Base-by-base conservation (phyloP, 2,113 vertebrate species). In the Pyxicephalus adspersus region DNA sequence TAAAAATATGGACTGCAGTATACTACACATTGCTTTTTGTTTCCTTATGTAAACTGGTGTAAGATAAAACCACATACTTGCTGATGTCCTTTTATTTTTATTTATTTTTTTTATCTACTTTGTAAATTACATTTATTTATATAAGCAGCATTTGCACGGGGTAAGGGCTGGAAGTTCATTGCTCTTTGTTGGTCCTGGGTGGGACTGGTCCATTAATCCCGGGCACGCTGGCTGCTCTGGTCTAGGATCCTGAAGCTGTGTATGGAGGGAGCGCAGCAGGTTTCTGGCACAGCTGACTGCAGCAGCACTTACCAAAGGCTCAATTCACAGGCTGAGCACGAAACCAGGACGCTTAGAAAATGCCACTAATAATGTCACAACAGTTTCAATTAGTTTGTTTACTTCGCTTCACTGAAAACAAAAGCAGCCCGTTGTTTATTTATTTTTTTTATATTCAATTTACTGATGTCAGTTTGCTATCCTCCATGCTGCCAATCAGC, bases 341-440 rank as follows among this genome's bases (percentile, higher is more conserved):
- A 60, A 82, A 66, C 54, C 80, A 75, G 80, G 29, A 26, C 70
- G 61, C 80, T 82, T 82, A 82, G 80, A 82, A 81, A 82, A 82
- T 82, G 80, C 61, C 70, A 82, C 80, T 58, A 75, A 74, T 82
- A 82, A 82, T 82, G 80, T 82, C 80, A 82, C 80, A 82, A 82
- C 80, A 82, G 70, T 82, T 82, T 82, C 80, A 82, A 82, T 82
- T 82, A 82, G 80, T 82, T 82, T 75, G 75, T 82, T 82, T 82
- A 82, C 80, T 82, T 64, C 61, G 71, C 80, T 82, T n/a, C n/a
- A 52, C 38, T 82, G 80, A 34, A 82, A 82, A 82, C 71, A 75
- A 82, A 75, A 74, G 51, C 80, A 82, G 71, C 71, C 80, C 67
- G 80, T 82, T 75, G 80, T 74, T 74, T 82, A 75, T 82, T 75